Evolutionary conservation across 37 sponge, comb jelly and placozoan species (phyloP).

Genomic region (Mnemiopsis leidyi): DNA sequence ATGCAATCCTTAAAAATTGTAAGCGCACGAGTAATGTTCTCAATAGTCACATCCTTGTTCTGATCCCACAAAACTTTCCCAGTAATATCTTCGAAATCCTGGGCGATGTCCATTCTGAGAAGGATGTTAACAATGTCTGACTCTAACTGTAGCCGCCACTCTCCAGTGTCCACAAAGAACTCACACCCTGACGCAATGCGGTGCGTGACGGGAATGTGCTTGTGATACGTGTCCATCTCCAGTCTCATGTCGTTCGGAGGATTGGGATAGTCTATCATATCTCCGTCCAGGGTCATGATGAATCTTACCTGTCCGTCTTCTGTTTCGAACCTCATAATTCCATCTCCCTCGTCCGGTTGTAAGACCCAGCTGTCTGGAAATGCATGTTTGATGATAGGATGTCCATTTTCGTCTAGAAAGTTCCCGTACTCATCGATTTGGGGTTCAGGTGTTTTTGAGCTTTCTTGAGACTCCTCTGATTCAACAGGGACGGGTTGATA

Average conservation of each 20-base stretch:
- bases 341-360: conserved; percentile 34
- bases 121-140: conserved; percentile 8
- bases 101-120: conserved; percentile 55
- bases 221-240: conserved; percentile 45
- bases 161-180: conserved; percentile 53
- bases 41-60: conserved; percentile 37
- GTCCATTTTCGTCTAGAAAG: conserved; percentile 12
- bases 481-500: neutral
- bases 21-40: neutral
- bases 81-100: neutral
- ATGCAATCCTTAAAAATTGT: conserved; percentile 11
- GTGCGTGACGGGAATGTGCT: conserved; percentile 49
- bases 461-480: conserved; percentile 8
- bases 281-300: conserved; percentile 3
- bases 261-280: conserved; percentile 28
- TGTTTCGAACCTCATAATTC: conserved; percentile 43
- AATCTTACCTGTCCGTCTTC: conserved; percentile 42
- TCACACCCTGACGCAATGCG: conserved; percentile 23
- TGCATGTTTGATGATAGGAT: conserved; percentile 38
- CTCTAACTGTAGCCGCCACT: conserved; percentile 26
- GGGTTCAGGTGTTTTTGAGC: neutral
- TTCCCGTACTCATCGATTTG: conserved; percentile 16
- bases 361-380: conserved; percentile 55
- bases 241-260: conserved; percentile 20
- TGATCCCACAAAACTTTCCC: conserved; percentile 36